Evolutionary conservation across 2,113 vertebrate genomes (phyloP).

Genomic region (Corythornis cristatus): DNA sequence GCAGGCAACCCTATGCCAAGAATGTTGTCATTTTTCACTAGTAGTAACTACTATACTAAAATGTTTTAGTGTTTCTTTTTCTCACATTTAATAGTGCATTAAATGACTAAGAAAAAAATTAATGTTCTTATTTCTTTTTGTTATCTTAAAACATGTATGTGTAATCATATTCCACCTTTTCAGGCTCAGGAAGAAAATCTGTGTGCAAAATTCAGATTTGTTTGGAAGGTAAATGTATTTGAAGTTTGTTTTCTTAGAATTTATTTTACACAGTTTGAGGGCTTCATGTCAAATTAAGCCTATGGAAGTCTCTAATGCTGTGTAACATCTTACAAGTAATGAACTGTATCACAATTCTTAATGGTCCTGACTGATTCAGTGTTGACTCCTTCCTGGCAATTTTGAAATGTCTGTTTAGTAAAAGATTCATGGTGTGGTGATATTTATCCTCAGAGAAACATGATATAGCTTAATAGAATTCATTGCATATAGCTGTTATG

Average conservation of each 20-base stretch:
- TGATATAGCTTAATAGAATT: constrained; percentile 49
- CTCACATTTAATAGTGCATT: background rate
- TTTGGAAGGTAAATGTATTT: constrained; percentile 6
- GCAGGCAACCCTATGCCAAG: background rate
- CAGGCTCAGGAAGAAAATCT: background rate
- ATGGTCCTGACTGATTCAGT: constrained; percentile 15
- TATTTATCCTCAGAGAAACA: constrained; percentile 55
- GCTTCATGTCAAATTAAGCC: constrained; percentile 33
- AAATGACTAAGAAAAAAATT: background rate
- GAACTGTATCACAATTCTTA: constrained; percentile 53
- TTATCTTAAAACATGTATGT: background rate
- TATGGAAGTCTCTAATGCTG: background rate
- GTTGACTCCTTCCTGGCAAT: constrained; percentile 31
- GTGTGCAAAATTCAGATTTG: background rate
- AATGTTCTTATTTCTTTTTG: background rate
- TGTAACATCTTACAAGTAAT: constrained; percentile 11
- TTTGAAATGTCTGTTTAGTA: constrained; percentile 58
- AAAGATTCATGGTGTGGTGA: constrained; percentile 39
- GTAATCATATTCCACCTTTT: background rate
- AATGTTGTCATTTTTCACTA: background rate
- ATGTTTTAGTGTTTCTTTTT: background rate
- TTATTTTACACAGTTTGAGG: constrained; percentile 29
- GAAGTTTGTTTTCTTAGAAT: background rate
- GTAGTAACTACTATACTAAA: background rate
- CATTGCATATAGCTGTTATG: background rate